phyloP scores from a whole-genome alignment of 1,140 invertebrate genomes.

The Nautilus pompilius region DNA sequence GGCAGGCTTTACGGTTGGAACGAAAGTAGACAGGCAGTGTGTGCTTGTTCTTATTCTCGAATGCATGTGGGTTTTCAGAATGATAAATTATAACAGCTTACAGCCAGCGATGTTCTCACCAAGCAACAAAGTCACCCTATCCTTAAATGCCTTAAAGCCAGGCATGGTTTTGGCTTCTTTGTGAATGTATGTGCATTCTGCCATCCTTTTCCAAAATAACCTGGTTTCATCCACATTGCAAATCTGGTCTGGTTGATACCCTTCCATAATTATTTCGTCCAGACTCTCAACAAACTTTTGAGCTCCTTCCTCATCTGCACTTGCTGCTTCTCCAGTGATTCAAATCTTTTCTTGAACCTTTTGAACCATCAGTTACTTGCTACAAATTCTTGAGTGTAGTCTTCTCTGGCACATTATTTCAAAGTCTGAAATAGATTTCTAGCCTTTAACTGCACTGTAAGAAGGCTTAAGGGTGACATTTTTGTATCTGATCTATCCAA shows the following conservation, averaged over 20 bases:
- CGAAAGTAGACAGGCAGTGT: neutral
- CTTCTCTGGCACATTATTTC: neutral
- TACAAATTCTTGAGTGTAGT: neutral
- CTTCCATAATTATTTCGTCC: neutral
- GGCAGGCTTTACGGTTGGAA: neutral
- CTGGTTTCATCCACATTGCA: neutral
- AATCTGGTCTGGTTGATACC: neutral
- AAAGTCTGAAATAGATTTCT: neutral
- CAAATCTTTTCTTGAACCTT: neutral
- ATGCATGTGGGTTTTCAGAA: neutral
- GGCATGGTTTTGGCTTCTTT: neutral
- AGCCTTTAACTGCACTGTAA: neutral
- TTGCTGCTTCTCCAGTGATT: neutral
- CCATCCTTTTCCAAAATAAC: neutral
- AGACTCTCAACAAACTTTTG: neutral
- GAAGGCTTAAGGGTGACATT: neutral
- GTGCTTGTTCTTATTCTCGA: neutral
- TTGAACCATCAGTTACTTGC: neutral
- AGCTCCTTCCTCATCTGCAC: neutral
- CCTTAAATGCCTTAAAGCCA: neutral
- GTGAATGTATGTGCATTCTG: neutral
- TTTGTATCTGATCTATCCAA: neutral
- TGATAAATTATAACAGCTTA: neutral
- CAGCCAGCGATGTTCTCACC: neutral
- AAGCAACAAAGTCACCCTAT: neutral